Conservation (phyloP, 2,888 invertebrate species). For the Margaritifera margaritifera region DNA sequence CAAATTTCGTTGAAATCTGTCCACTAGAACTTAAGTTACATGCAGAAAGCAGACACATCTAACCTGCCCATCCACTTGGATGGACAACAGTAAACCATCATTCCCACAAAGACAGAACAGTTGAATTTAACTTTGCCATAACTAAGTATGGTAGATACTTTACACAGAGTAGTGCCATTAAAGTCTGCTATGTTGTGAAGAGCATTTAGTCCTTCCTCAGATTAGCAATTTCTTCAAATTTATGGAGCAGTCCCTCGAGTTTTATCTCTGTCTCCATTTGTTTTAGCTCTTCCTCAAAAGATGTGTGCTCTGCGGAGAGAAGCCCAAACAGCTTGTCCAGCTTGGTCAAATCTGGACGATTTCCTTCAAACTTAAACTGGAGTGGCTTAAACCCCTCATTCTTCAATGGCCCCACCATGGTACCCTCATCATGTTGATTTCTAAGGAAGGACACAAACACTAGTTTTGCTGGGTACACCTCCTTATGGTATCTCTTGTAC, state of each 20-base stretch:
- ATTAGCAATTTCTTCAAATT: conserved; percentile 23
- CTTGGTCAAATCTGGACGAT: conserved; percentile 70
- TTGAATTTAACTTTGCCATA: no score
- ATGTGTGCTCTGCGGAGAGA: conserved; percentile 57
- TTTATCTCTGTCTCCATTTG: conserved; percentile 44
- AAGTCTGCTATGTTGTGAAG: no score
- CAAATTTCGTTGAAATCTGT: no score
- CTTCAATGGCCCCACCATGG: conserved; percentile 63
- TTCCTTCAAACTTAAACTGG: conserved; percentile 64
- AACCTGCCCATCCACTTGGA: no score
- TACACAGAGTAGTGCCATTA: no score
- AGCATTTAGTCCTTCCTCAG: no score
- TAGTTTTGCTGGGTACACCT: conserved; percentile 69
- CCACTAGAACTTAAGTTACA: no score
- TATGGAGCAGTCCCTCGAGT: conserved; percentile 37
- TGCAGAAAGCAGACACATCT: no score
- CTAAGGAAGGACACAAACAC: conserved; percentile 72
- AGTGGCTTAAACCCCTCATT: conserved; percentile 53
- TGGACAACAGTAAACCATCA: no score
- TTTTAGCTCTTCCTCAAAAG: conserved; percentile 55
- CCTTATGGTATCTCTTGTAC: conserved; percentile 67
- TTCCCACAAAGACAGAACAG: no score
- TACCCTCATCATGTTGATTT: conserved; percentile 62
- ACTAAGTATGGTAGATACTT: no score
- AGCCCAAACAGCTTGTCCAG: conserved; percentile 70